These are phyloP conservation scores for Holothuria scabra DNA, from an alignment of 53 echinoderm and acorn worm genomes.

Conservation along the genomic window DNA sequence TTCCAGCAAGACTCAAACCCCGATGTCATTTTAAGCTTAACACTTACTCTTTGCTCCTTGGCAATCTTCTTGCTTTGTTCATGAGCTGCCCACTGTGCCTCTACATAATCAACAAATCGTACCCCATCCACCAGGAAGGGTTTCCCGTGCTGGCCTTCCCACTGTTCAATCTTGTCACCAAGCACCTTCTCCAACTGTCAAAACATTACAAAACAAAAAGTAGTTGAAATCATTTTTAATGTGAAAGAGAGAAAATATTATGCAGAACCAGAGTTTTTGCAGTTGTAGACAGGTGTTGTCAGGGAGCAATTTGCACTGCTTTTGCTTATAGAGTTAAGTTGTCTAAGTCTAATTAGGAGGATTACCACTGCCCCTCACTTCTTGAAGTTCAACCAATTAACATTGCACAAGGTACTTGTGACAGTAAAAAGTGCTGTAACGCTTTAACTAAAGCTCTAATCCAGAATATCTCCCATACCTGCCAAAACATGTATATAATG, in stretches of 20 bases:
- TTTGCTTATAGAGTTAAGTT: too few species aligned
- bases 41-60: constrained; percentile 88
- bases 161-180: constrained; percentile 67
- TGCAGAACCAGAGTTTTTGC: background rate
- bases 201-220: background rate
- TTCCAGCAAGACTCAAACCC: background rate
- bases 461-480: too few species aligned
- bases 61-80: constrained; percentile 82
- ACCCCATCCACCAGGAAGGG: constrained; percentile 93
- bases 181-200: constrained; percentile 81
- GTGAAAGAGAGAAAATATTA: background rate
- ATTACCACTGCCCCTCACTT: too few species aligned
- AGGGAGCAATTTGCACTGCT: too few species aligned
- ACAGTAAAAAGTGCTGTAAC: too few species aligned
- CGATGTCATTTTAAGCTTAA: background rate
- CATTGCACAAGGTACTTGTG: too few species aligned
- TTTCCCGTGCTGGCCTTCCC: constrained; percentile 64
- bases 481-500: too few species aligned
- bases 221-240: background rate
- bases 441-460: too few species aligned
- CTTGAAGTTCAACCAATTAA: too few species aligned
- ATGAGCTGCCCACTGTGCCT: constrained; percentile 95
- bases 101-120: constrained; percentile 92
- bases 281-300: too few species aligned
- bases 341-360: too few species aligned